A percentile compares a stretch with the other conserved stretches of the same genome.
phyloP scores from a whole-genome alignment of 2,113 vertebrate genomes.

The Chionodraco myersi region DNA sequence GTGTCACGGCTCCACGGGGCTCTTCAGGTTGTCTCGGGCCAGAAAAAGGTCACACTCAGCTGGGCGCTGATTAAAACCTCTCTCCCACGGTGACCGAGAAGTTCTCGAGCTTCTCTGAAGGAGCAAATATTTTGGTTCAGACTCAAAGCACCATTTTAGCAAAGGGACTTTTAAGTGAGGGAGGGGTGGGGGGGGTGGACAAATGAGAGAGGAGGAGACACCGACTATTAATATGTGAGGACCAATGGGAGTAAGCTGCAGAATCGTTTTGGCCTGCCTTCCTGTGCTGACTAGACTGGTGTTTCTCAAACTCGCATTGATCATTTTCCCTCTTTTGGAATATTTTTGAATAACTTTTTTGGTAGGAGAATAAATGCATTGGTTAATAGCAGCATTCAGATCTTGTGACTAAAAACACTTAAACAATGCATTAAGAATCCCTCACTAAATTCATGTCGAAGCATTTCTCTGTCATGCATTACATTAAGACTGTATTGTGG shows the following conservation, averaged over 20 bases:
- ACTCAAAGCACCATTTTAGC: constrained; percentile 62
- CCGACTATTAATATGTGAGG: constrained; percentile 1
- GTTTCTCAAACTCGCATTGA: too few relatives aligned
- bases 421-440: too few relatives aligned
- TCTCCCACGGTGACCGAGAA: constrained; percentile 64
- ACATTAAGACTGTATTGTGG: too few relatives aligned
- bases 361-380: too few relatives aligned
- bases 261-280: background rate
- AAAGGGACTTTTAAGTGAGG: constrained; percentile 6
- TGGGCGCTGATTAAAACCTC: constrained; percentile 83
- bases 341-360: too few relatives aligned
- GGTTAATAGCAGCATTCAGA: too few relatives aligned
- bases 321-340: too few relatives aligned
- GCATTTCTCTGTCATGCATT: too few relatives aligned
- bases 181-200: background rate
- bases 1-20: constrained; percentile 63
- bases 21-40: constrained; percentile 64
- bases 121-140: constrained; percentile 62
- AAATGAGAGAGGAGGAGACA: constrained; percentile 11
- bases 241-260: constrained; percentile 2
- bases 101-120: constrained; percentile 40
- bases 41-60: constrained; percentile 83
- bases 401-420: too few relatives aligned
- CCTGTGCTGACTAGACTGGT: too few relatives aligned
- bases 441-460: too few relatives aligned